Percentiles rank a stretch among this genome's conserved stretches.
phyloP scores from a whole-genome alignment of 2,797 vertebrate genomes.

The Notolabrus celidotus region DNA sequence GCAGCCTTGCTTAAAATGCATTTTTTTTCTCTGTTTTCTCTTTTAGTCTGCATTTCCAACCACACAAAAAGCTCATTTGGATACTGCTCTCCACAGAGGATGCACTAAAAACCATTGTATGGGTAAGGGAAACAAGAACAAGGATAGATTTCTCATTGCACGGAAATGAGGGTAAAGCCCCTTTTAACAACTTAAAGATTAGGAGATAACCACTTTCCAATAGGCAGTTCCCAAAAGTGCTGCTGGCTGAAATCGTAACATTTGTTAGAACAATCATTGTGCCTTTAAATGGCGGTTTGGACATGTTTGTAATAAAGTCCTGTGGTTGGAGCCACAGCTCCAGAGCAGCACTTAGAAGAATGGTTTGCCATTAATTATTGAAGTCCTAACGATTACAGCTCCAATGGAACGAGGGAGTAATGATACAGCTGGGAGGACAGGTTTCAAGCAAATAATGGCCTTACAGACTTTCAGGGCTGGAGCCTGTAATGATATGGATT shows the following conservation, averaged over 20 bases:
- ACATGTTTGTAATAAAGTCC: constrained; percentile 31
- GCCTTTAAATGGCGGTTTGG: constrained; percentile 27
- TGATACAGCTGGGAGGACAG: constrained; percentile 48
- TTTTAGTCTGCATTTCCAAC: not conserved
- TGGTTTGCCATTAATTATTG: constrained; percentile 67
- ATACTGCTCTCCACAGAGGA: not conserved
- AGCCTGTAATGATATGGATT: not conserved
- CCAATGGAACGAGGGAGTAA: constrained; percentile 39
- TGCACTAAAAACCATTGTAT: not conserved
- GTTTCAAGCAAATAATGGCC: constrained; percentile 47
- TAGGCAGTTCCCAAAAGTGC: constrained; percentile 21
- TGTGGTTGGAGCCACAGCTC: constrained; percentile 35
- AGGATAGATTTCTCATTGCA: constrained; percentile 4
- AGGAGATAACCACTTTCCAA: constrained; percentile 23
- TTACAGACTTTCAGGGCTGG: constrained; percentile 8
- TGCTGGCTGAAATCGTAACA: constrained; percentile 24
- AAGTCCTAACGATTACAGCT: constrained; percentile 31
- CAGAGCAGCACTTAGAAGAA: constrained; percentile 54
- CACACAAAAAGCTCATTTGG: not conserved
- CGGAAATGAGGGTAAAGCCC: constrained; percentile 15
- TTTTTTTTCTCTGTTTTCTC: not conserved
- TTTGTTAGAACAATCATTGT: constrained; percentile 26
- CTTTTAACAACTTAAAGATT: constrained; percentile 14
- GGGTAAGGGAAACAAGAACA: not conserved
- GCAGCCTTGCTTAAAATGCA: not conserved